phyloP scores from a whole-genome alignment of 2,797 vertebrate species.

The Chromis chromis region DNA sequence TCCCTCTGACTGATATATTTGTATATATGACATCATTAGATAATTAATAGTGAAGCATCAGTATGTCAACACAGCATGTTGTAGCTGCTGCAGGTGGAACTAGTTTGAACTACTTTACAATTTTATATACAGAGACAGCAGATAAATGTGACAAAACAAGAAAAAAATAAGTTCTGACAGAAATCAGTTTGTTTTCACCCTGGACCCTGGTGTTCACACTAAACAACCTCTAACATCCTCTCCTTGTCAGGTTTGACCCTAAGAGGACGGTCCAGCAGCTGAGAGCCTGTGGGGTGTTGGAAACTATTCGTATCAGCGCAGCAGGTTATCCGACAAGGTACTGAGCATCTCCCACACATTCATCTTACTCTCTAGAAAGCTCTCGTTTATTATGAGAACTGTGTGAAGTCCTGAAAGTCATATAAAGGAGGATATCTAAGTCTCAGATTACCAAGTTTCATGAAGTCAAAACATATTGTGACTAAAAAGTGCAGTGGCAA shows the following conservation, averaged over 20 bases:
- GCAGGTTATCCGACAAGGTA: constrained; percentile 88
- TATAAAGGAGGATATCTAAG: not conserved
- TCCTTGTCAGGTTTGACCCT: constrained; percentile 84
- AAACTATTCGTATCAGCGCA: constrained; percentile 87
- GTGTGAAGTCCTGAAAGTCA: not conserved
- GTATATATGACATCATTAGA: too few species aligned
- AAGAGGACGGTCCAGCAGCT: constrained; percentile 87
- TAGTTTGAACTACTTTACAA: too few species aligned
- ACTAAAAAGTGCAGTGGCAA: not conserved
- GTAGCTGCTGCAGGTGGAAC: too few species aligned
- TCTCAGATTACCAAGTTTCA: not conserved
- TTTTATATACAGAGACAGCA: too few species aligned
- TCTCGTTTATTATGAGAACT: not conserved
- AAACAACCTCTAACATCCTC: not conserved
- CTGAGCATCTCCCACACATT: not conserved
- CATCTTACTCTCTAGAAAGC: not conserved
- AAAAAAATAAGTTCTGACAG: too few species aligned
- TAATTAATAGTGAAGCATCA: too few species aligned
- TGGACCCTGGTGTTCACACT: too few species aligned
- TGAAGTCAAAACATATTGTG: too few species aligned
- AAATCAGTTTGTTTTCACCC: not conserved
- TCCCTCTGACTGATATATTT: too few species aligned
- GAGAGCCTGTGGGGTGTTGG: constrained; percentile 86
- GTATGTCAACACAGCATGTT: too few species aligned
- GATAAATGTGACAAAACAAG: too few species aligned